Evolutionary conservation across 2,113 vertebrate species (phyloP), one percentile per base, ranked within the genome.

Genomic region (Daboia siamensis): DNA sequence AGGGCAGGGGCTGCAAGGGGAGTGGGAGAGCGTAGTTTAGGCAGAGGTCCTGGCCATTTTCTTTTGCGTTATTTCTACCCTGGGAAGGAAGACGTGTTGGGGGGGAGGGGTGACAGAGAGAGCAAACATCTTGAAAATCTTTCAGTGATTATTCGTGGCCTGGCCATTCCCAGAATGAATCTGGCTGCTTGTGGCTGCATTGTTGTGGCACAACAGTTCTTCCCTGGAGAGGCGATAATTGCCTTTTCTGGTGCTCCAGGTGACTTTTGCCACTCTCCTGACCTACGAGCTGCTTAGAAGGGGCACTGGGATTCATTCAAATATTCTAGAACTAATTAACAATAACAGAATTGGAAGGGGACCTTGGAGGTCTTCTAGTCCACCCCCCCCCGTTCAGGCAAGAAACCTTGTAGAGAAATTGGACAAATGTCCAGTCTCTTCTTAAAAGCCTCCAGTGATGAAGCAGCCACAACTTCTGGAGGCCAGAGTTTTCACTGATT

Each of bases 21-120:
- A 0, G 2, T 20, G 3, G 1, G 2, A 24, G 1, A 24, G 84
- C 0, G 11, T 11, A 12, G 26, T 24, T 26, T 12, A 26, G 44
- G 69, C 15, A 80, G 74, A 44, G 4, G 8, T 44, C 33, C 74
- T 44, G 33, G 33, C 74, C 17, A 3, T 80, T 21, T 39, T 44
- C 7, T 44, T 80, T 80, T 21, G 74, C 3, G 7, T 39, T 80
- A 39, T 39, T 80, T 80, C 74, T 80, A 21, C 33, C n/a, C 33
- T 3, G 74, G 74, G 33, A 21, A 8, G 69, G 69, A 33, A 21
- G n/a, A 3, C 48, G 8, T 1, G 48, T 51, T 51, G 48, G 48
- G 48, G 48, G 13, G n/a, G 39, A 39, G n/a, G 17, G 33, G 33
- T 20, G 10, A 24, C 3, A n/a, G n/a, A 33, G 17, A 33, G 7